Conservation (phyloP, 2,888 invertebrate species). For the Nemotelus nigrinus region DNA sequence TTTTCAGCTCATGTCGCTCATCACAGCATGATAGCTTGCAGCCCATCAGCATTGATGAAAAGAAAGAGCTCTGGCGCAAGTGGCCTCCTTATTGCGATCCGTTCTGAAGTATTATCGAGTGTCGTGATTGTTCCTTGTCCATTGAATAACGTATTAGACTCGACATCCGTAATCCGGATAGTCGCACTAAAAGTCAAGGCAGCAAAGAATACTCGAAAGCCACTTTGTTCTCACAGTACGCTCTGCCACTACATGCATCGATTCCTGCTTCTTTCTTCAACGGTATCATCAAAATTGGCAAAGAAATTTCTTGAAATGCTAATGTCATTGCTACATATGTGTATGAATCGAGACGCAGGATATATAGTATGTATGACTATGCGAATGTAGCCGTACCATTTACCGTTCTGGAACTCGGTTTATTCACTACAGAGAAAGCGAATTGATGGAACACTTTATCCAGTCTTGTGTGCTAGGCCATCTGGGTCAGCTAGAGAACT, state of each 20-base stretch:
- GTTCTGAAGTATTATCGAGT: constrained; percentile 5
- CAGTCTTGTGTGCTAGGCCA: neutral
- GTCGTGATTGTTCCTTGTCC: neutral
- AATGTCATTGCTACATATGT: neutral
- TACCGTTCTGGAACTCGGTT: neutral
- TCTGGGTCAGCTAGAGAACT: neutral
- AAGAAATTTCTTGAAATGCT: neutral
- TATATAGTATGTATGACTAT: neutral
- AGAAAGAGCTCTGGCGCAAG: neutral
- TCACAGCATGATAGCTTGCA: neutral
- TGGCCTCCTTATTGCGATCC: neutral
- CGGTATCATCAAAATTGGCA: too few species aligned
- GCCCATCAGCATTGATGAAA: neutral
- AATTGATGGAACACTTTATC: neutral
- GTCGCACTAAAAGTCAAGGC: neutral
- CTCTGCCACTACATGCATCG: too few species aligned
- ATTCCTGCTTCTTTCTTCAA: too few species aligned
- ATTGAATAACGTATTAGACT: neutral
- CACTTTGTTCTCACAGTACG: too few species aligned
- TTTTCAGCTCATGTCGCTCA: neutral
- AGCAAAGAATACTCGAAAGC: neutral
- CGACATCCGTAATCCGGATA: constrained; percentile 2
- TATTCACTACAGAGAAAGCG: neutral
- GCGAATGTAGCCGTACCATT: neutral
- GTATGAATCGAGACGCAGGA: neutral